Percentiles rank a stretch among this genome's conserved stretches.
phyloP scores from a whole-genome alignment of 2,888 invertebrate genomes.

The Dorcus parallelipipedus region DNA sequence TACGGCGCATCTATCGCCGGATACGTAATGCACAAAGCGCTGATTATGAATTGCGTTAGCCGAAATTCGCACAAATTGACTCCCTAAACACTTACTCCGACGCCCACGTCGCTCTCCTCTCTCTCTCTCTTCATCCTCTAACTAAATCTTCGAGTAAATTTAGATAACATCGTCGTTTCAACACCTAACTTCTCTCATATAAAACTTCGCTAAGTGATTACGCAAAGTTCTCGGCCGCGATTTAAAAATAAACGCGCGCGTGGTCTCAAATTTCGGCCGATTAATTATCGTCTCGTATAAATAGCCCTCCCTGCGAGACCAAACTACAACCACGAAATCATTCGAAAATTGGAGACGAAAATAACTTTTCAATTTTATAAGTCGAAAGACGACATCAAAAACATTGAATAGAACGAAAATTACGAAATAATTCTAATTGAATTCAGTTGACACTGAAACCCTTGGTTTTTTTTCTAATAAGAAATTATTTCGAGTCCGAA shows the following conservation, averaged over 20 bases:
- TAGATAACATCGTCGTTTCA: conserved; percentile 17
- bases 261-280: no score
- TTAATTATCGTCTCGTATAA: no score
- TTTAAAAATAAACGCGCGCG: conserved; percentile 1
- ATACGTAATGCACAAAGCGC: conserved; percentile 28
- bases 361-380: no score
- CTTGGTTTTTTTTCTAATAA: no score
- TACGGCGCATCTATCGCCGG: conserved; percentile 13
- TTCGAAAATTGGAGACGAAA: no score
- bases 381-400: no score
- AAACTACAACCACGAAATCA: no score
- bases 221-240: neutral
- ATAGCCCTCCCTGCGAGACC: no score
- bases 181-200: conserved; percentile 14
- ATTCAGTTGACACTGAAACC: no score
- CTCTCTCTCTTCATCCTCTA: conserved; percentile 2
- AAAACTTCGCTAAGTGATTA: conserved; percentile 13
- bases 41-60: conserved; percentile 23
- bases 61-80: conserved; percentile 18
- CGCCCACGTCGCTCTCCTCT: neutral
- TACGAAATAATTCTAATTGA: no score
- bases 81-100: conserved; percentile 12
- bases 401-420: no score
- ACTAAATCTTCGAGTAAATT: conserved; percentile 16
- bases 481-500: no score